Evolutionary conservation across 2,797 vertebrate species (phyloP).

Genomic region (Tarsius wallacei): DNA sequence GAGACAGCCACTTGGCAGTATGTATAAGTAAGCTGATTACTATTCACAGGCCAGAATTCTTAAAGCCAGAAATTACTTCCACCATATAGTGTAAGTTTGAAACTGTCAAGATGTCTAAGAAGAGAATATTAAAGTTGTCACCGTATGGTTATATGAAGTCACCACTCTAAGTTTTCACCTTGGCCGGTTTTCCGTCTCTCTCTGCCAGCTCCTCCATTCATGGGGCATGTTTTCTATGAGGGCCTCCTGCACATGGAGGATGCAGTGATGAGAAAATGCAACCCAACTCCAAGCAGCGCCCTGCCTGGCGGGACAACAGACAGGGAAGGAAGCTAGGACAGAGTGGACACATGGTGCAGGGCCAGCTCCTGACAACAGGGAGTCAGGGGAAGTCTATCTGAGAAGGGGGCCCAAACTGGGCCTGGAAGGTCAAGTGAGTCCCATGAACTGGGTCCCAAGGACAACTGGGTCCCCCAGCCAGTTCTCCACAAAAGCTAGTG

Average conservation of each 20-base stretch:
- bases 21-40: background rate
- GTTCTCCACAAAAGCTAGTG: background rate
- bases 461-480: background rate
- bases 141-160: background rate
- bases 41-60: background rate
- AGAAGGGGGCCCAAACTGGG: background rate
- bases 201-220: background rate
- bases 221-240: rapidly evolving
- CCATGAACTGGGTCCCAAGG: background rate
- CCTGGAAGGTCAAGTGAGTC: background rate
- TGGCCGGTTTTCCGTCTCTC: background rate
- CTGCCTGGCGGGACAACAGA: background rate
- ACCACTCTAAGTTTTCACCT: background rate
- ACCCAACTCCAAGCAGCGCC: rapidly evolving
- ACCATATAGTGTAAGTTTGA: background rate
- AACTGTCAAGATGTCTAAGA: background rate
- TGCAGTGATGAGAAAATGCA: rapidly evolving
- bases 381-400: background rate
- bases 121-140: background rate
- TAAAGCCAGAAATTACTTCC: background rate
- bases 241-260: background rate
- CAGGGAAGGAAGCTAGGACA: background rate
- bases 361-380: background rate
- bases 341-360: background rate
- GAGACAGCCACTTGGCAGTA: background rate